Percentiles rank a stretch among this genome's conserved stretches.
These are phyloP conservation scores for Chauna torquata DNA, from an alignment of 2,113 vertebrate species.

Conservation along the genomic window DNA sequence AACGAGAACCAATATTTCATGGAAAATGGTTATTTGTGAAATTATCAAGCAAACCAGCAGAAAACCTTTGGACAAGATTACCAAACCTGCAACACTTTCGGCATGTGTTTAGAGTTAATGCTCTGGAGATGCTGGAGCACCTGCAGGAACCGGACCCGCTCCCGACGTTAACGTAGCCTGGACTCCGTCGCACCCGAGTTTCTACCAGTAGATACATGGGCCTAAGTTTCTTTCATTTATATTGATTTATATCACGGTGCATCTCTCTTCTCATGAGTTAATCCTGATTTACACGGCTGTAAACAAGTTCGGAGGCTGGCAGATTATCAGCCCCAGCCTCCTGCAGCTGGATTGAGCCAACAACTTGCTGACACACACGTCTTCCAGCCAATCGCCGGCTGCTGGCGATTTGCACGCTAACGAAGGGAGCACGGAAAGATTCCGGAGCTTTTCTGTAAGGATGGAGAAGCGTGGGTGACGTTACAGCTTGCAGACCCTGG, in stretches of 20 bases:
- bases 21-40: neutral
- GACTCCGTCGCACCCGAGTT: neutral
- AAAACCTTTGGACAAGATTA: neutral
- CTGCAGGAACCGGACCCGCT: neutral
- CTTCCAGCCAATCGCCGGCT: neutral
- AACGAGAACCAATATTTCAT: neutral
- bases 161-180: accelerated
- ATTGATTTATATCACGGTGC: accelerated
- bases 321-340: too few relatives aligned
- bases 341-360: neutral
- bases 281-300: neutral
- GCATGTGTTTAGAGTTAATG: neutral
- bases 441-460: too few relatives aligned
- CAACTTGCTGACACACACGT: neutral
- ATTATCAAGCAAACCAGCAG: neutral
- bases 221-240: neutral
- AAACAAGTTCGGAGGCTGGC: too few relatives aligned
- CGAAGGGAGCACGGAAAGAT: too few relatives aligned
- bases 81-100: neutral
- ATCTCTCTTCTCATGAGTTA: neutral
- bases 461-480: too few relatives aligned
- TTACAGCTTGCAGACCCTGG: too few relatives aligned
- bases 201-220: too few relatives aligned
- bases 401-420: accelerated
- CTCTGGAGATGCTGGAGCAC: accelerated